Evolutionary conservation across 2,888 invertebrate species (phyloP), one percentile per base, ranked within the genome.

Genomic region (Drosophila histrio): DNA sequence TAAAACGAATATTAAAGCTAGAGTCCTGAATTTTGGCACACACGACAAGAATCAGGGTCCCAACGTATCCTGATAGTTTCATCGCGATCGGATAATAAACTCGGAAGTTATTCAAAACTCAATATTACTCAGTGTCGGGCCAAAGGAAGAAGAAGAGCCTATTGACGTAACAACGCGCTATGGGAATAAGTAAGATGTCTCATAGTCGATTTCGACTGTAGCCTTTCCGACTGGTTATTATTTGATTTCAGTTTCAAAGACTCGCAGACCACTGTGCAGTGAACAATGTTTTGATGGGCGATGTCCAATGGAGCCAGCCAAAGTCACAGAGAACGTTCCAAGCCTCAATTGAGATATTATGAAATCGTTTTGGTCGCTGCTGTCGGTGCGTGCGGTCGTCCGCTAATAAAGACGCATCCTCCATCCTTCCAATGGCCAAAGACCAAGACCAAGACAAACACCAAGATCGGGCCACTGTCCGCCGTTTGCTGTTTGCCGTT

Each of bases 261-360:
- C 8, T 5, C n/a, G 0, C n/a, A 6, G 19, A 15, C 58, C 60
- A 62, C 68, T 57, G 46, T 70, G 36, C 62, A 22, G 9, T 30
- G 44, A 19, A 53, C 73, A 70, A 52, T 66, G 60, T 60, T 70
- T 73, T 70, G 75, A 66, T 69, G 62, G 65, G 66, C 77, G 69
- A 72, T 47, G 85, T 72, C 79, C 72, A 56, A 50, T 53, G 66
- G 24, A 52, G 13, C 38, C 15, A 46, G 47, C 59, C 47, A 47
- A 47, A 36, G 65, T 41, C 72, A 62, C 15, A 41, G 46, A 36
- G 41, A 43, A 24, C 68, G 50, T 17, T 69, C 52, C 70, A 44
- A 54, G 73, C 49, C 60, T 77, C 84, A 84, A 84, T 84, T 84
- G 84, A 84, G 84, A 84, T 84, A 84, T 84, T 84, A 84, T 77